Conservation (phyloP, 2,888 invertebrate genomes). For the Tromatobia lineatoria region DNA sequence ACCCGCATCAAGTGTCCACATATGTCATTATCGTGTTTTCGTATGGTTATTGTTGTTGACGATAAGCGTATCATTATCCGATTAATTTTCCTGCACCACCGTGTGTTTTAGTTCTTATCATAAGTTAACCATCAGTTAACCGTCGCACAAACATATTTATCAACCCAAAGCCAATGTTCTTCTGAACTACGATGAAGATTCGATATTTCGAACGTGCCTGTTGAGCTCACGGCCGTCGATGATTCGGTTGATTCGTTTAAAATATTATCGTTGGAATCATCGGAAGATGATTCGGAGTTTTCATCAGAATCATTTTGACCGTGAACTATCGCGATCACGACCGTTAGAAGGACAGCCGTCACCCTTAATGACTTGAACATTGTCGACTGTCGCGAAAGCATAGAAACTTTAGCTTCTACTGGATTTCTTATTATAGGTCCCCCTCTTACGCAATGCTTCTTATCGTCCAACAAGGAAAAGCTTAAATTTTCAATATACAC, state of each 20-base stretch:
- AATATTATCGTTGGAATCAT: not conserved
- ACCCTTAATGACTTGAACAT: conserved; percentile 61
- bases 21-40: not conserved
- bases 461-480: conserved; percentile 28
- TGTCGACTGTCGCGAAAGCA: conserved; percentile 54
- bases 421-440: conserved; percentile 63
- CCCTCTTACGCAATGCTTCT: conserved; percentile 41
- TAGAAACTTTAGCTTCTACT: conserved; percentile 32
- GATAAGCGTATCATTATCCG: not conserved
- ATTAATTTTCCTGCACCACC: not conserved
- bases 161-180: not conserved
- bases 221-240: not conserved
- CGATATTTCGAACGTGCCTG: conserved; percentile 44
- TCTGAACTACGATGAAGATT: not conserved
- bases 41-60: too few relatives aligned
- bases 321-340: conserved; percentile 21
- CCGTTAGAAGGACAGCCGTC: conserved; percentile 47
- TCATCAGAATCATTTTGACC: conserved; percentile 22
- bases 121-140: not conserved
- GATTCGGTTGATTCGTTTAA: not conserved
- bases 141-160: not conserved
- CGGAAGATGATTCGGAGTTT: not conserved
- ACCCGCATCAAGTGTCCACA: not conserved
- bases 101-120: not conserved
- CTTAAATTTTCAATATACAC: not conserved